phyloP scores from a whole-genome alignment of 2,888 invertebrate genomes.

The Aphelenchoides bicaudatus region DNA sequence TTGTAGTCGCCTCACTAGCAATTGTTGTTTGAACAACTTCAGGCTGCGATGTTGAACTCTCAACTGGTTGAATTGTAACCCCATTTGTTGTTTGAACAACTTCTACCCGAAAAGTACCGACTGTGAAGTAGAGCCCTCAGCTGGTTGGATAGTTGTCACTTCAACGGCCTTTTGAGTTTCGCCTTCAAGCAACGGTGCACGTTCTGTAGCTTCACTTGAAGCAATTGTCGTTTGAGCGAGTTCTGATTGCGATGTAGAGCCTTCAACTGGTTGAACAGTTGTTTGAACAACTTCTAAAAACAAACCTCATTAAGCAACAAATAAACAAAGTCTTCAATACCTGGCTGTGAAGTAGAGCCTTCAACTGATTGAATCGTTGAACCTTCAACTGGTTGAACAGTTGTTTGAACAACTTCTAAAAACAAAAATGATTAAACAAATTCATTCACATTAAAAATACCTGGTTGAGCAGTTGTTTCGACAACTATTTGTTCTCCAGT shows the following conservation, averaged over 20 bases:
- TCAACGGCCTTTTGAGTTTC: conserved; percentile 1
- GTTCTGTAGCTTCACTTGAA: neutral
- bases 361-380: neutral
- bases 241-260: neutral
- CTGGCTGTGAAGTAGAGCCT: neutral
- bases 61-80: neutral
- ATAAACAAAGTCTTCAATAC: too few species aligned
- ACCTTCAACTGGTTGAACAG: neutral
- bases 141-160: conserved; percentile 11
- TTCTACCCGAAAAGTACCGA: neutral
- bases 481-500: too few species aligned
- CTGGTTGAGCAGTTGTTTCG: too few species aligned
- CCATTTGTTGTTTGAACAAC: neutral
- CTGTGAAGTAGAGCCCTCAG: neutral
- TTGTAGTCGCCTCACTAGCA: too few species aligned
- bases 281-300: neutral
- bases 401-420: neutral
- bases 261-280: neutral
- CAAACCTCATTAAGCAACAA: too few species aligned
- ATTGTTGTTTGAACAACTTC: neutral
- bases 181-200: neutral
- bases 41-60: neutral
- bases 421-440: too few species aligned
- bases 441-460: too few species aligned
- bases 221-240: neutral